Base-by-base conservation (phyloP, 2,888 invertebrate species). In the Ophioninae sp. region DNA sequence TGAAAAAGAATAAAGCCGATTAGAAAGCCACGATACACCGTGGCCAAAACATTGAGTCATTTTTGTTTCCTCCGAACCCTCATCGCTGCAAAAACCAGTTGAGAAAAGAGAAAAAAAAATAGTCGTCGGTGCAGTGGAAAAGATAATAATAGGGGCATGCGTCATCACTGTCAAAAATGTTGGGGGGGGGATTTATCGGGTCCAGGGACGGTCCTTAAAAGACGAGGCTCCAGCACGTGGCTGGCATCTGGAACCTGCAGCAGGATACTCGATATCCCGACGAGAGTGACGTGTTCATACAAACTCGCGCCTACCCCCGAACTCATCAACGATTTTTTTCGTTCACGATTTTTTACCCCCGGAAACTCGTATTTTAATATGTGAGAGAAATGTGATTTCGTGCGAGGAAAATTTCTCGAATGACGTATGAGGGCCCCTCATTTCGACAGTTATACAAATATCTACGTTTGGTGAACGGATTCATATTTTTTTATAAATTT, bases 201-300 rank as follows among this genome's bases (percentile, higher is more conserved):
- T 75, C 75, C 79, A 79, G 69, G 39, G 37, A 61, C 67, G 69
- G 23, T 81, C 81, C 81, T 78, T 78, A 78, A 83, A 78, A 73
- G 73, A 64, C 20, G 70, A 65, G 23, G 59, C 41, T 50, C 17
- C 61, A 37, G 74, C 83, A 83, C 78, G 81, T 83, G 83, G 74
- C 57, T 39, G 61, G 81, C 83, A 83, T 83, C 74, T 83, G 83
- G 77, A 30, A 30, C 57, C 13, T 39, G 57, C 73, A 67, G 61
- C 73, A 72, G 67, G 61, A 73, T 37, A 20, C 37, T 59, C 8
- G 76, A 70, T 61, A 57, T 69, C 44, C 57, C 64, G 17, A 50
- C 44, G 67, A 69, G 68, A 69, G 68, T 79, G 69, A 74, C 74
- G 69, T 69, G 81, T 72, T 70, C 65, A 41, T 57, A 61, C 5